Evolutionary conservation across 1,140 invertebrate genomes (phyloP).

Genomic region (Rhopalosiphum padi): DNA sequence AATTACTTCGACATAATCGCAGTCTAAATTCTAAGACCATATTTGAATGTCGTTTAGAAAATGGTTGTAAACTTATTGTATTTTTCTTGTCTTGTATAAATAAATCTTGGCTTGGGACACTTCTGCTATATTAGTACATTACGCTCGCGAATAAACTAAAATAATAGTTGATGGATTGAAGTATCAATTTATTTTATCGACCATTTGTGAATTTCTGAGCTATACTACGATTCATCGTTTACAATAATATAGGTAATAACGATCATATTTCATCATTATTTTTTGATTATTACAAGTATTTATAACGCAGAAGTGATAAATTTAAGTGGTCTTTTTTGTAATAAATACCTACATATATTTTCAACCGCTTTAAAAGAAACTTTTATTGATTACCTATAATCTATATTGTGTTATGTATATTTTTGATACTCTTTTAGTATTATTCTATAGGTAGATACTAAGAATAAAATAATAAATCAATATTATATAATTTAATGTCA

Average conservation of each 20-base stretch:
- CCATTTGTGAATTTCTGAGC: not conserved
- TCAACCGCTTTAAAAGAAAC: not conserved
- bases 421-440: not conserved
- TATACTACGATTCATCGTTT: not conserved
- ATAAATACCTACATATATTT: not conserved
- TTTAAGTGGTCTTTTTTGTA: not conserved
- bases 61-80: not conserved
- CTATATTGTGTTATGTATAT: not conserved
- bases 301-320: not conserved
- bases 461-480: not conserved
- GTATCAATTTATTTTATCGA: not conserved
- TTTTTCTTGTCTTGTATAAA: not conserved
- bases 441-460: not conserved
- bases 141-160: not conserved
- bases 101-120: not conserved
- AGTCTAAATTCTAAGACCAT: not conserved
- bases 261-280: not conserved
- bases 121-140: not conserved
- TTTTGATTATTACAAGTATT: not conserved
- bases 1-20: not conserved
- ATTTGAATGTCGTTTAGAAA: not conserved
- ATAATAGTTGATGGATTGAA: not conserved
- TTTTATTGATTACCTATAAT: not conserved
- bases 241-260: not conserved
- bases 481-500: not conserved